These are phyloP conservation scores for Drosophila emarginata DNA, from an alignment of 2,888 invertebrate species.

Conservation along the genomic window DNA sequence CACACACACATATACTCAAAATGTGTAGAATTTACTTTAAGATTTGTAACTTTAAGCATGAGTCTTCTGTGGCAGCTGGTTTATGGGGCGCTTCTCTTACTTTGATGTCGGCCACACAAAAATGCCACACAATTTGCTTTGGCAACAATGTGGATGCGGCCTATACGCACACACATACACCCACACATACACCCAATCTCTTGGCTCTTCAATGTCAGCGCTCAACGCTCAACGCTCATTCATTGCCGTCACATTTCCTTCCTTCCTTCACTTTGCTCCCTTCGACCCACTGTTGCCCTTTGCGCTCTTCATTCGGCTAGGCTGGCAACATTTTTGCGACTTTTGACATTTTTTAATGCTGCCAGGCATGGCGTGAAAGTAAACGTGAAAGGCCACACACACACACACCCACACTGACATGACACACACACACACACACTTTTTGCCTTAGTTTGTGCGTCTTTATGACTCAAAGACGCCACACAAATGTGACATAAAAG, in stretches of 20 bases:
- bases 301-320: conserved; percentile 18
- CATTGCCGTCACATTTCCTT: conserved; percentile 47
- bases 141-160: conserved; percentile 71
- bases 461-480: conserved; percentile 78
- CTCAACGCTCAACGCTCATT: conserved; percentile 56
- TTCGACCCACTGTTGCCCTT: conserved; percentile 45
- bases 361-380: conserved; percentile 74
- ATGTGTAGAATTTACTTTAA: conserved; percentile 53
- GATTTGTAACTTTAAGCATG: conserved; percentile 51
- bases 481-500: conserved; percentile 75
- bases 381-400: conserved; percentile 47
- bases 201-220: conserved; percentile 69
- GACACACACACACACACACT: conserved; percentile 5
- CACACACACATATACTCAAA: conserved; percentile 30
- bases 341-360: conserved; percentile 77
- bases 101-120: conserved; percentile 71
- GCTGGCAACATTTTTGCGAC: conserved; percentile 74
- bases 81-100: conserved; percentile 38
- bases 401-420: conserved; percentile 14
- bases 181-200: conserved; percentile 17
- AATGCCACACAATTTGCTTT: conserved; percentile 70
- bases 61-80: conserved; percentile 7
- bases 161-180: conserved; percentile 34
- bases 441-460: conserved; percentile 69
- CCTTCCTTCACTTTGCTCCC: not conserved